Conservation (phyloP, 2,113 vertebrate species). For the Corythoichthys haematopterus region DNA sequence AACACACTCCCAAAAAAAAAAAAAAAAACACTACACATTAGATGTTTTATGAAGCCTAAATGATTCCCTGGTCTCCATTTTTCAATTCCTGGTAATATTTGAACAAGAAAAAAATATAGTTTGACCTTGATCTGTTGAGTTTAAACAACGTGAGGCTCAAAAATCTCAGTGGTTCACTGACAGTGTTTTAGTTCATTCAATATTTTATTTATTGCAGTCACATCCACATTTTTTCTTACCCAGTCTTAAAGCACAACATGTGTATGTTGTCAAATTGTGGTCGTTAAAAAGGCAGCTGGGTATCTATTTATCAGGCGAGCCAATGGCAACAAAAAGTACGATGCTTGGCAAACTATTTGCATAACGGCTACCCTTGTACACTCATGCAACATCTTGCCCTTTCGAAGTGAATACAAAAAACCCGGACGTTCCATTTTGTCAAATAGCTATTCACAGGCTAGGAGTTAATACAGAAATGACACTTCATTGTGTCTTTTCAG, state of each 20-base stretch:
- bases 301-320: conserved; percentile 36
- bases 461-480: conserved; percentile 16
- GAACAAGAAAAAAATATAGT: background rate
- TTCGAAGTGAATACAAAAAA: conserved; percentile 31
- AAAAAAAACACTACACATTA: conserved; percentile 11
- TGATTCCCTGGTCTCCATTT: background rate
- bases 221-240: conserved; percentile 21
- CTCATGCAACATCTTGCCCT: conserved; percentile 7
- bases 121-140: too few species aligned
- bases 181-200: conserved; percentile 32
- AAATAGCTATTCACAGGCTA: conserved; percentile 31
- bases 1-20: too few species aligned
- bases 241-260: conserved; percentile 35
- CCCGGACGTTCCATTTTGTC: conserved; percentile 22
- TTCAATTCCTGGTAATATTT: background rate
- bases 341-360: conserved; percentile 32
- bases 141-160: too few species aligned
- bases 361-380: conserved; percentile 30
- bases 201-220: conserved; percentile 31
- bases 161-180: background rate
- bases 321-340: conserved; percentile 34
- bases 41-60: conserved; percentile 17
- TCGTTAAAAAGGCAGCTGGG: conserved; percentile 27
- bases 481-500: conserved; percentile 31
- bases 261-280: conserved; percentile 35